Evolutionary conservation across 2,888 invertebrate species (phyloP).

Genomic region (Hofmannophila pseudospretella): DNA sequence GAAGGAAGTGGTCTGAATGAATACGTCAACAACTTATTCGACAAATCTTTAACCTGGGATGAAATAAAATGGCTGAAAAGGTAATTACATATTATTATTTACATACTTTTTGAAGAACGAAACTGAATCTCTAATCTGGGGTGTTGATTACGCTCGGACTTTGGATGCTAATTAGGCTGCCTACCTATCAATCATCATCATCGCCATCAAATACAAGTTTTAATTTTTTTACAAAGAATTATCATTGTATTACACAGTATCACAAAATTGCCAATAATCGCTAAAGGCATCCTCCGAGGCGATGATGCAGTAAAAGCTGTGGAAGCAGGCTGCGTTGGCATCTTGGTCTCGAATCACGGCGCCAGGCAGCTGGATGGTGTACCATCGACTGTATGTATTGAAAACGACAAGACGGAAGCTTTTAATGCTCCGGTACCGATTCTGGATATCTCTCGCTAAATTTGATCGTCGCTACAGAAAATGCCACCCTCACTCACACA

Average conservation of each 20-base stretch:
- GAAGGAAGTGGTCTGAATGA: conserved; percentile 86
- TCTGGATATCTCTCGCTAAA: too few relatives aligned
- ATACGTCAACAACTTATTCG: conserved; percentile 87
- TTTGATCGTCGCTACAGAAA: too few relatives aligned
- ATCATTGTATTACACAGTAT: conserved; percentile 67
- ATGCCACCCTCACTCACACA: too few relatives aligned
- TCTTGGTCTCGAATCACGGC: conserved; percentile 96
- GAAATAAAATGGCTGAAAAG: conserved; percentile 91
- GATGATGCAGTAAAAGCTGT: conserved; percentile 90
- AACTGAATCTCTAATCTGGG: too few relatives aligned
- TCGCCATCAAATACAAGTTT: too few relatives aligned
- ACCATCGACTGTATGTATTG: conserved; percentile 83
- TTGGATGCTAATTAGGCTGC: too few relatives aligned
- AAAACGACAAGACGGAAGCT: too few relatives aligned
- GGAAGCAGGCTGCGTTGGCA: conserved; percentile 85
- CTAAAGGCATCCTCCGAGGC: conserved; percentile 91
- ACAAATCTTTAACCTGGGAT: conserved; percentile 90
- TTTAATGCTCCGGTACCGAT: too few relatives aligned
- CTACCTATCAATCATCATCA: too few relatives aligned
- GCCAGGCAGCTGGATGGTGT: conserved; percentile 93
- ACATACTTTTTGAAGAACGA: conserved; percentile 9
- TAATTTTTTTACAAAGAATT: too few relatives aligned
- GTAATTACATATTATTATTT: conserved; percentile 33
- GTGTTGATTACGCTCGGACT: too few relatives aligned
- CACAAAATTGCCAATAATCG: conserved; percentile 87